Percentiles rank a stretch among this genome's conserved stretches.
Evolutionary conservation across 2,113 vertebrate genomes (phyloP).

Genomic region (Xyrauchen texanus): DNA sequence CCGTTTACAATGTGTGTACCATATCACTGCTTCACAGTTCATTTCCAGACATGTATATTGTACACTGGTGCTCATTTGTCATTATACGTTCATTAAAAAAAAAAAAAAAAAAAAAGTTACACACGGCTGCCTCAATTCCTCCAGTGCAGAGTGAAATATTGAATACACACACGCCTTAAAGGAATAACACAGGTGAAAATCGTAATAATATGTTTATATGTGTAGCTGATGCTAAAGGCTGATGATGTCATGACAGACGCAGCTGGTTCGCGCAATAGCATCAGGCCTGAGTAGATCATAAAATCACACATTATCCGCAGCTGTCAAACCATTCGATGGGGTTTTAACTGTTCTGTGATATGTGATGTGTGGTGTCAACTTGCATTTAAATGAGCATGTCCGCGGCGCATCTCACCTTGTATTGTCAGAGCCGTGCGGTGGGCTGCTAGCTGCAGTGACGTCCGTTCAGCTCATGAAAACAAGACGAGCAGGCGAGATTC

Average conservation of each 20-base stretch:
- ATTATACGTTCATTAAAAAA: neutral
- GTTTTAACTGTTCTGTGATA: neutral
- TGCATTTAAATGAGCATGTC: neutral
- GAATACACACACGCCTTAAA: neutral
- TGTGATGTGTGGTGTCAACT: neutral
- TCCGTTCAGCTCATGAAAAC: constrained; percentile 65
- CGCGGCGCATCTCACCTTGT: constrained; percentile 58
- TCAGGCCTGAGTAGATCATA: constrained; percentile 17
- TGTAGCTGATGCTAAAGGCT: neutral
- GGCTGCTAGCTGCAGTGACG: constrained; percentile 33
- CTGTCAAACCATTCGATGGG: neutral
- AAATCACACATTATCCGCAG: neutral
- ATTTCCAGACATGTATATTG: neutral
- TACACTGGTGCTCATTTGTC: neutral
- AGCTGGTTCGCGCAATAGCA: constrained; percentile 32
- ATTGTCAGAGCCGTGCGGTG: constrained; percentile 53
- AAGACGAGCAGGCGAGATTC: constrained; percentile 62
- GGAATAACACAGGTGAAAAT: neutral
- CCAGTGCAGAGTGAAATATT: neutral
- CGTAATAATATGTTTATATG: neutral
- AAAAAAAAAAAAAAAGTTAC: neutral
- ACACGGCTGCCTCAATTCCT: neutral
- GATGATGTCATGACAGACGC: constrained; percentile 25
- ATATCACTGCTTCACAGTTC: neutral
- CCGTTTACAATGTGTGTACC: too few relatives aligned